Conservation (phyloP, 2,797 vertebrate species). For the Hypotaenidia okinawae region DNA sequence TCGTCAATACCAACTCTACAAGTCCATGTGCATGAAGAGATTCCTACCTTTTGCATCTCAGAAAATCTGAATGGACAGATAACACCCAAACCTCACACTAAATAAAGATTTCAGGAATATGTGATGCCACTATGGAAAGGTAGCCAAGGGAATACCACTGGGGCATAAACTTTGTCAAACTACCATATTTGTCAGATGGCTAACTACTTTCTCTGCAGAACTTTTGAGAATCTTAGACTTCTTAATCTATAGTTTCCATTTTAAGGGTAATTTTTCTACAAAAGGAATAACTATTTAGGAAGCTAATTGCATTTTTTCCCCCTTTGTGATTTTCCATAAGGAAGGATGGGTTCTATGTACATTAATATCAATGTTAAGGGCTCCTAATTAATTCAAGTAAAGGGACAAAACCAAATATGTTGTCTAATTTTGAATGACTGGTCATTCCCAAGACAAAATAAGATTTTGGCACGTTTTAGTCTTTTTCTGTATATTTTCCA, state of each 20-base stretch:
- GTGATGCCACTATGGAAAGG: background rate
- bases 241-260: background rate
- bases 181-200: background rate
- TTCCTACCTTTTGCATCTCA: background rate
- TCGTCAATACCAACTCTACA: background rate
- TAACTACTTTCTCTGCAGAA: background rate
- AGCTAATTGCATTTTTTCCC: background rate
- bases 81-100: background rate
- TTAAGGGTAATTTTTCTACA: background rate
- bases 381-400: background rate
- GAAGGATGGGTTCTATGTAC: background rate
- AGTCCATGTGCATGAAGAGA: fast-evolving
- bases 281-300: background rate
- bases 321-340: background rate
- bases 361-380: background rate
- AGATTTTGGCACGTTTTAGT: background rate
- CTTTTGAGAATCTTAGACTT: background rate
- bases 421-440: background rate
- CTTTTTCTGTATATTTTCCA: background rate
- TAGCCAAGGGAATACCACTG: background rate
- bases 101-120: background rate
- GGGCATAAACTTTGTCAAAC: background rate
- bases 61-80: background rate
- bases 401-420: background rate
- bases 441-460: background rate